These are phyloP conservation scores for Acanthurus tractus DNA, from an alignment of 2,797 vertebrate genomes.

Conservation along the genomic window DNA sequence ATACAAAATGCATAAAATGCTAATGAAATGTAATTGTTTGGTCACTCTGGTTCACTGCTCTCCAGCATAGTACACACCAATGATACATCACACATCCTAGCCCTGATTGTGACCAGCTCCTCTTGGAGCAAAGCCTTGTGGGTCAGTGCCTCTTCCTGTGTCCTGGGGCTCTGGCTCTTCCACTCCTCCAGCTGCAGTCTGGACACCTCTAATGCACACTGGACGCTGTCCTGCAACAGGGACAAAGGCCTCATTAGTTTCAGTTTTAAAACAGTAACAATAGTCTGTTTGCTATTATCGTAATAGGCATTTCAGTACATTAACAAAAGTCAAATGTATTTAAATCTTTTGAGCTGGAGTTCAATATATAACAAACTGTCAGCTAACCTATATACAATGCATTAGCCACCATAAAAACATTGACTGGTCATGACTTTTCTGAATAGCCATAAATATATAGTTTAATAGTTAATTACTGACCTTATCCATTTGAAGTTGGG, in stretches of 20 bases:
- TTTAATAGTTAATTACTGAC: slow-evolving; percentile 63
- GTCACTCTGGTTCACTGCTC: not conserved
- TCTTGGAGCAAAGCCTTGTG: slow-evolving; percentile 92
- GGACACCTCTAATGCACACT: slow-evolving; percentile 89
- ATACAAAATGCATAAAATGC: not conserved
- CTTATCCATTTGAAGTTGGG: slow-evolving; percentile 91
- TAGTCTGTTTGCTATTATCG: not conserved
- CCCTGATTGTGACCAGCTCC: slow-evolving; percentile 90
- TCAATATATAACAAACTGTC: not conserved
- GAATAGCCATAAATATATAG: not conserved
- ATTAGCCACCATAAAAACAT: not conserved
- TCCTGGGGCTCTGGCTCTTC: slow-evolving; percentile 77
- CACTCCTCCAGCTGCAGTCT: slow-evolving; percentile 88
- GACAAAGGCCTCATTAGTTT: not conserved
- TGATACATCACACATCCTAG: slow-evolving; percentile 90
- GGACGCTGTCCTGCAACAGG: slow-evolving; percentile 86
- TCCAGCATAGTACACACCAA: slow-evolving; percentile 76
- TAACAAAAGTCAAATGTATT: not conserved
- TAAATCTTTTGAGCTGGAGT: not conserved
- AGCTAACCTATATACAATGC: not conserved
- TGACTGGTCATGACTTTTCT: not conserved
- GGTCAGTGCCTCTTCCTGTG: slow-evolving; percentile 81
- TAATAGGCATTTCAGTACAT: not conserved
- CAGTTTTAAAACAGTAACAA: not conserved
- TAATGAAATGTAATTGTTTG: not conserved